Evolutionary conservation across 2,113 vertebrate genomes (phyloP).

Genomic region (Kryptolebias marmoratus): DNA sequence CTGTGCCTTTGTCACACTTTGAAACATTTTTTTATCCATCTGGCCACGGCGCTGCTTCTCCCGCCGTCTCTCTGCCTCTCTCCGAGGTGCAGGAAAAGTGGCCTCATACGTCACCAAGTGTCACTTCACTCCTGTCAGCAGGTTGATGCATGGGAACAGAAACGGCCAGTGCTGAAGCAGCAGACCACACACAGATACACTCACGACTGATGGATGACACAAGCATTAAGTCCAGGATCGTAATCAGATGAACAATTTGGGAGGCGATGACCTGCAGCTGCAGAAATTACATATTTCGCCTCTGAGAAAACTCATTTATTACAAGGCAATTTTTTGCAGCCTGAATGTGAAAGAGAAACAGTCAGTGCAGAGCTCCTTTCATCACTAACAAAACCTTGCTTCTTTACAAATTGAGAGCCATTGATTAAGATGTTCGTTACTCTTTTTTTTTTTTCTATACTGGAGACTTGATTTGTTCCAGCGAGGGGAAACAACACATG

Average conservation of each 20-base stretch:
- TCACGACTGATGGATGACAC: slow-evolving; percentile 62
- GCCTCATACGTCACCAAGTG: slow-evolving; percentile 64
- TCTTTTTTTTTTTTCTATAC: slow-evolving; percentile 34
- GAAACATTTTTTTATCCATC: slow-evolving; percentile 24
- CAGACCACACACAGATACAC: slow-evolving; percentile 60
- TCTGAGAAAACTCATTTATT: slow-evolving; percentile 11
- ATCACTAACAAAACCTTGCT: background rate
- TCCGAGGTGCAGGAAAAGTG: slow-evolving; percentile 51
- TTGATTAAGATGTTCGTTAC: slow-evolving; percentile 61
- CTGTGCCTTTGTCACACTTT: background rate
- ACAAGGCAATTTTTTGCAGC: background rate
- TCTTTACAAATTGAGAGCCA: slow-evolving; percentile 21
- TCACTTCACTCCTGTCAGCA: slow-evolving; percentile 63
- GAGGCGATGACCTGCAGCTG: slow-evolving; percentile 28
- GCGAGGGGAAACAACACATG: slow-evolving; percentile 52
- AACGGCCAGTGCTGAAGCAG: slow-evolving; percentile 72
- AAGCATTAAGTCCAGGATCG: slow-evolving; percentile 44
- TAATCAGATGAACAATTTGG: slow-evolving; percentile 34
- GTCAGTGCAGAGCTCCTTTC: too few species aligned
- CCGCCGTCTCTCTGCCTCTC: slow-evolving; percentile 15
- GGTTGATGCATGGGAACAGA: slow-evolving; percentile 62
- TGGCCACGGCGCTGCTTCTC: background rate
- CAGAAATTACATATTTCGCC: slow-evolving; percentile 30
- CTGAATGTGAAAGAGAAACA: background rate
- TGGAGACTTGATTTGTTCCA: slow-evolving; percentile 63